These are phyloP conservation scores for Tetheella fluctuosa DNA, from an alignment of 2,888 invertebrate species.

Conservation along the genomic window DNA sequence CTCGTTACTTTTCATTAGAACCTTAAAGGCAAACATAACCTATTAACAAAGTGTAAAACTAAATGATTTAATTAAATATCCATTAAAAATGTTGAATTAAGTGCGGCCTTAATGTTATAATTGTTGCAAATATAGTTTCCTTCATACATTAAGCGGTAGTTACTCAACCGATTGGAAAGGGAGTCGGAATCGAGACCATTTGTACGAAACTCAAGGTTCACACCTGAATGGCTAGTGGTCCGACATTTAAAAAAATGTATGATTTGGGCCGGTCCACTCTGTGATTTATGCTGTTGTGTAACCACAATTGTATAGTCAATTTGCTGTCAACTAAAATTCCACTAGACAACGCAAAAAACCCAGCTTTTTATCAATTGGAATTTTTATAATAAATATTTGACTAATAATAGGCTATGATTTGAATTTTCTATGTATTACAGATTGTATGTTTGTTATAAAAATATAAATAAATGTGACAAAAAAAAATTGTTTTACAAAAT, in stretches of 20 bases:
- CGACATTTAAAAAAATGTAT: conserved; percentile 59
- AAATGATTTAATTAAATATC: neutral
- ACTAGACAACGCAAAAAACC: neutral
- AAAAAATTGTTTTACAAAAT: too few species aligned
- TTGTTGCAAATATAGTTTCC: conserved; percentile 59
- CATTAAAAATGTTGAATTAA: conserved; percentile 18
- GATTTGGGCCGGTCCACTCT: conserved; percentile 39
- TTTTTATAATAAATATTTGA: neutral
- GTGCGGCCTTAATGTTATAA: conserved; percentile 45
- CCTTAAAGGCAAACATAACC: neutral
- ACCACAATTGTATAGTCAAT: conserved; percentile 16
- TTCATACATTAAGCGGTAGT: conserved; percentile 34
- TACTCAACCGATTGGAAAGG: conserved; percentile 74
- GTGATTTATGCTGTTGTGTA: conserved; percentile 36
- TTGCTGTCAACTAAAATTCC: conserved; percentile 14
- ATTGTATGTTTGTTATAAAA: too few species aligned
- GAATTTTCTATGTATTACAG: too few species aligned
- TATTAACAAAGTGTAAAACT: neutral
- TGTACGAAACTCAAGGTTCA: conserved; percentile 68
- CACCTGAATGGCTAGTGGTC: conserved; percentile 39
- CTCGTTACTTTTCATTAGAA: neutral
- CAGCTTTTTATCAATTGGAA: neutral
- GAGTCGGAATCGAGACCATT: conserved; percentile 65
- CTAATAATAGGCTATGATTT: too few species aligned
- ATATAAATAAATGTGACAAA: too few species aligned